These are phyloP conservation scores for Dimorphilus gyrociliatus DNA, from an alignment of 2,888 invertebrate genomes.

Conservation along the genomic window DNA sequence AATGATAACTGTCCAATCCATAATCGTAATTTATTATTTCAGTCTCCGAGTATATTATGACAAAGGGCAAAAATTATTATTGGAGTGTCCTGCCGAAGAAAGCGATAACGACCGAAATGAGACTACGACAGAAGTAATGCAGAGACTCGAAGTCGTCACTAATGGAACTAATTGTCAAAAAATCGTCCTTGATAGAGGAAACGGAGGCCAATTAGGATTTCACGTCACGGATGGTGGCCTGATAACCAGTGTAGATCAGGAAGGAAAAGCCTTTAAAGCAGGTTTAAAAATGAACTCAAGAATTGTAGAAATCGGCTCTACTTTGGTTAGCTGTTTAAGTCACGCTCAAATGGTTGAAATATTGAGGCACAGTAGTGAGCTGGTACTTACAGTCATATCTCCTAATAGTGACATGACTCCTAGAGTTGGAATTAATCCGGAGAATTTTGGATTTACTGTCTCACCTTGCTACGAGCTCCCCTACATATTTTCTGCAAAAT, in stretches of 20 bases:
- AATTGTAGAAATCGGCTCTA: conserved; percentile 75
- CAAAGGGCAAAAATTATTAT: too few species aligned
- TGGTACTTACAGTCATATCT: conserved; percentile 64
- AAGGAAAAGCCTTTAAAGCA: conserved; percentile 45
- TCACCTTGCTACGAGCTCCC: too few species aligned
- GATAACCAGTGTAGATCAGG: conserved; percentile 72
- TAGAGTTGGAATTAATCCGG: too few species aligned
- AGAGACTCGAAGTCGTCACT: conserved; percentile 62
- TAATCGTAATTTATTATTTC: conserved; percentile 9
- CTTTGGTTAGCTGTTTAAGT: conserved; percentile 68
- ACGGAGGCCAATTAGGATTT: conserved; percentile 63
- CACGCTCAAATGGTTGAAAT: conserved; percentile 85
- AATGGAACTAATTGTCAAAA: too few species aligned
- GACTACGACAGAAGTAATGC: conserved; percentile 50
- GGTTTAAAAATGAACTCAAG: conserved; percentile 77
- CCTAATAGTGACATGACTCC: conserved; percentile 53
- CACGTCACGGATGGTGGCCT: conserved; percentile 75
- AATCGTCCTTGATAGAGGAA: too few species aligned
- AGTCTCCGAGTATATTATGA: conserved; percentile 65
- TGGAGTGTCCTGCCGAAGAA: conserved; percentile 70
- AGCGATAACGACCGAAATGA: conserved; percentile 53
- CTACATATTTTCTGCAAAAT: too few species aligned
- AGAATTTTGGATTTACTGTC: too few species aligned
- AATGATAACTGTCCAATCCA: neutral
- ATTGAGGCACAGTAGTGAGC: conserved; percentile 68